These are phyloP conservation scores for Drosophila leonis DNA, from an alignment of 2,888 invertebrate species.

Conservation along the genomic window DNA sequence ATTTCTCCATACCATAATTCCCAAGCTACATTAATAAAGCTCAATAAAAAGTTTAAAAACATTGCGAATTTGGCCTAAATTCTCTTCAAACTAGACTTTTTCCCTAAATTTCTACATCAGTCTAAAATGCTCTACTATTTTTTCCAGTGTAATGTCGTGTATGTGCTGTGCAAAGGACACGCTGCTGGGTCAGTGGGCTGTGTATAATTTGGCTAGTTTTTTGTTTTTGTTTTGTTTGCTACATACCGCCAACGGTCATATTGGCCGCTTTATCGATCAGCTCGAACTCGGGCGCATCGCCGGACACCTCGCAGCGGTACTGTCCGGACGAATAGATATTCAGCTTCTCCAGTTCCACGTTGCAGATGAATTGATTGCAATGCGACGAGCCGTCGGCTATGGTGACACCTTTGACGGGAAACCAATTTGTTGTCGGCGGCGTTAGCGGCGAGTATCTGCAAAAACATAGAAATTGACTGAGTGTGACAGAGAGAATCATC, in stretches of 20 bases:
- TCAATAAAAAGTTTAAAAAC: no score
- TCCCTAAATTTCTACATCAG: no score
- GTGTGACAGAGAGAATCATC: constrained; percentile 12
- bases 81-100: no score
- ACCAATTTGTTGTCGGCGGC: constrained; percentile 84
- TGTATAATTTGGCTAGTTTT: background rate
- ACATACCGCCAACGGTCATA: constrained; percentile 87
- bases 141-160: background rate
- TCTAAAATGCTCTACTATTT: background rate
- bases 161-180: background rate
- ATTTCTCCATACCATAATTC: no score
- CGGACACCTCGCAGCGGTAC: constrained; percentile 88
- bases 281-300: constrained; percentile 88
- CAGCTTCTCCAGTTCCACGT: constrained; percentile 84
- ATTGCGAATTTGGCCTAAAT: no score
- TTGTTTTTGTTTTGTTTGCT: constrained; percentile 5
- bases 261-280: constrained; percentile 87
- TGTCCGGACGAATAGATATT: constrained; percentile 86
- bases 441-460: constrained; percentile 85
- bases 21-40: no score
- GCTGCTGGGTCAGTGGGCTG: constrained; percentile 9
- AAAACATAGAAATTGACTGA: constrained; percentile 31
- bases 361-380: constrained; percentile 85
- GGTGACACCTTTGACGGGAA: constrained; percentile 84
- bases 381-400: constrained; percentile 84